These are phyloP conservation scores for Cavia porcellus DNA, from an alignment of 2,113 vertebrate species.

Conservation along the genomic window DNA sequence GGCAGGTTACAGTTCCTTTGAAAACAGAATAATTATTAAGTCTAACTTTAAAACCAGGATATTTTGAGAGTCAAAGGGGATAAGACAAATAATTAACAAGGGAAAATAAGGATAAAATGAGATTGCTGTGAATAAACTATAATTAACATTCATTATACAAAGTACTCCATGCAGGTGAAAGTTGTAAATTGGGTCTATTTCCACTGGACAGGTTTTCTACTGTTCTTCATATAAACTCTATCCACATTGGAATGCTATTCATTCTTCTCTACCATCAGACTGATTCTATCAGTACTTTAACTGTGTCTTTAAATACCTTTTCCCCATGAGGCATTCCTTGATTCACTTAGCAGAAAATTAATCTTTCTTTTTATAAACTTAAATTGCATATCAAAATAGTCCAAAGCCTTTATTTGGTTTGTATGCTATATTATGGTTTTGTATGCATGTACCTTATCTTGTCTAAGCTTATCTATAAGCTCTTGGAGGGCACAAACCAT, in stretches of 20 bases:
- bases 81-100: background rate
- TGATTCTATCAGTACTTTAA: background rate
- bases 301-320: background rate
- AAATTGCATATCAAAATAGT: background rate
- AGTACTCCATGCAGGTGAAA: background rate
- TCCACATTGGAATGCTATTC: background rate
- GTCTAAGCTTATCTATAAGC: background rate
- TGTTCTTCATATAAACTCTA: background rate
- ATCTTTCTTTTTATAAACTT: background rate
- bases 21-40: slow-evolving; percentile 27
- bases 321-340: background rate
- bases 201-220: background rate
- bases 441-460: background rate
- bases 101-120: background rate
- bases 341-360: slow-evolving; percentile 1
- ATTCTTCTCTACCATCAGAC: background rate
- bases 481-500: background rate
- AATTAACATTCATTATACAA: background rate
- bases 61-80: background rate
- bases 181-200: background rate
- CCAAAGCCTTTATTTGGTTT: slow-evolving; percentile 3
- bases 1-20: background rate
- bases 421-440: background rate
- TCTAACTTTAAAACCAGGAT: background rate
- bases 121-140: background rate